Percentiles rank a stretch among this genome's conserved stretches.
These are phyloP conservation scores for Hirudinaria manillensis DNA, from an alignment of 2,888 invertebrate species.

Conservation along the genomic window DNA sequence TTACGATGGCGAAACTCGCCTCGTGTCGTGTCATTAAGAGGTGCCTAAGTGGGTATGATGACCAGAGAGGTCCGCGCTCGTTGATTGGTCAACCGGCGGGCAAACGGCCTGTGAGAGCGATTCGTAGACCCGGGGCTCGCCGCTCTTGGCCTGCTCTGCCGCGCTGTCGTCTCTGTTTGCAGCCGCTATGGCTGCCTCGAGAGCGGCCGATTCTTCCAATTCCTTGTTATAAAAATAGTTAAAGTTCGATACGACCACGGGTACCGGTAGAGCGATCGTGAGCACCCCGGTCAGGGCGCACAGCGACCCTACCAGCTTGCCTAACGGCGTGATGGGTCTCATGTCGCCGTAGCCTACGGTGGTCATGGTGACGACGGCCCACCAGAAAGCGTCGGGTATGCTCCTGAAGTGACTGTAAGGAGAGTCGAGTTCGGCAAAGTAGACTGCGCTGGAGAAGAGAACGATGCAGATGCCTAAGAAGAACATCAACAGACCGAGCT, in stretches of 20 bases:
- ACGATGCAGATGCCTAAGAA: slow-evolving; percentile 98
- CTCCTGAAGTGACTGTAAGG: slow-evolving; percentile 86
- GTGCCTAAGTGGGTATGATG: too few species aligned
- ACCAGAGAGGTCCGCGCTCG: too few species aligned
- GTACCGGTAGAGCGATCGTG: slow-evolving; percentile 96
- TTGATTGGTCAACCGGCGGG: too few species aligned
- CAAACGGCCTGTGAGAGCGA: too few species aligned
- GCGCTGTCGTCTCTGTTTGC: background rate
- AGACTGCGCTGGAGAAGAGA: slow-evolving; percentile 89
- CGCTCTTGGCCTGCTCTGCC: background rate
- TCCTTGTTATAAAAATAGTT: slow-evolving; percentile 99
- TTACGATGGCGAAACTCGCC: too few species aligned
- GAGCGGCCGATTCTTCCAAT: slow-evolving; percentile 42
- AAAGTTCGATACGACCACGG: slow-evolving; percentile 99
- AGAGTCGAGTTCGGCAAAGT: slow-evolving; percentile 88
- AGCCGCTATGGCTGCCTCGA: slow-evolving; percentile 13
- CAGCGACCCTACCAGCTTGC: slow-evolving; percentile 79
- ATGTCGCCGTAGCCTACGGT: slow-evolving; percentile 99
- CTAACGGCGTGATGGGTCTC: slow-evolving; percentile 98
- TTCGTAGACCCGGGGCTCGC: too few species aligned
- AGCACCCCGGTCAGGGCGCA: slow-evolving; percentile 98
- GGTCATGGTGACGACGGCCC: slow-evolving; percentile 86
- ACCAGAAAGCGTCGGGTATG: slow-evolving; percentile 92
- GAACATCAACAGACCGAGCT: slow-evolving; percentile 97
- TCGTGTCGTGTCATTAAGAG: too few species aligned